Conservation (phyloP, 2,797 vertebrate genomes). For the Simalia tracyae region DNA sequence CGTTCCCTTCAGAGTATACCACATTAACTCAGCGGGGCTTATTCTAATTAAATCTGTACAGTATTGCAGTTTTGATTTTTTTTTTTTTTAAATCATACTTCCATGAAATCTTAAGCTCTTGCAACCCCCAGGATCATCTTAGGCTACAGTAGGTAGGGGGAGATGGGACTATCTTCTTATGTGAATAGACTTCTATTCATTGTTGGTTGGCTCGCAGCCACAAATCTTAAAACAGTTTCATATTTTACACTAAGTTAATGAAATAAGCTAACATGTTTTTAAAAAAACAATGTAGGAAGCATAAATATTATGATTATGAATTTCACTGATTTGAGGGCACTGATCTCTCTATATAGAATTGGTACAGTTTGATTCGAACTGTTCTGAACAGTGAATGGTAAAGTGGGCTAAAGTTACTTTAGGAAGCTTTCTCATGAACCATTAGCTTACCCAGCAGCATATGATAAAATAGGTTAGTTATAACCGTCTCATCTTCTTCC, state of each 20-base stretch:
- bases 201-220: not conserved
- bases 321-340: not conserved
- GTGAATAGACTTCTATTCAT: not conserved
- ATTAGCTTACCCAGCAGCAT: constrained; percentile 8
- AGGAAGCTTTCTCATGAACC: constrained; percentile 4
- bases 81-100: not conserved
- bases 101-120: not conserved
- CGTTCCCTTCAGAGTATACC: no score
- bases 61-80: not conserved
- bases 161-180: not conserved
- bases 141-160: not conserved
- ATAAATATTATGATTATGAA: not conserved
- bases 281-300: not conserved
- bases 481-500: not conserved
- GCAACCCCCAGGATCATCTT: not conserved
- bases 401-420: constrained; percentile 24
- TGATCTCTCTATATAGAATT: not conserved
- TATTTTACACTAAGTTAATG: not conserved
- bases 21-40: no score
- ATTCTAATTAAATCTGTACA: not conserved
- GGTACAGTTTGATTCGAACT: not conserved
- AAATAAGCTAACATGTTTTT: not conserved
- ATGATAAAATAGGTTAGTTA: constrained; percentile 15
- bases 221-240: not conserved
- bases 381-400: not conserved